Evolutionary conservation across 2,797 vertebrate species (phyloP).

Genomic region (Tiaroga cobitis): DNA sequence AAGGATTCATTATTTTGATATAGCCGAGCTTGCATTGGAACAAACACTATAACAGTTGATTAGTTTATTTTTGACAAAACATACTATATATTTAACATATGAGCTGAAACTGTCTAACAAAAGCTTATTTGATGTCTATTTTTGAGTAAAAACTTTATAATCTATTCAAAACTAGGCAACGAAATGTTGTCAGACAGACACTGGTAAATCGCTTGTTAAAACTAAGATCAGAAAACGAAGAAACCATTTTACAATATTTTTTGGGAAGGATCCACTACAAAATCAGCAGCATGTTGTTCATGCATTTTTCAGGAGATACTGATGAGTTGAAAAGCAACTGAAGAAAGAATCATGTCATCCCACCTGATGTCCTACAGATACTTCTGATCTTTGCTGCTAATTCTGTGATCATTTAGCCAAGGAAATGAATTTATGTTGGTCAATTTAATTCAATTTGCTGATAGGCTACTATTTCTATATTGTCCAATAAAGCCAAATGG

Average conservation of each 20-base stretch:
- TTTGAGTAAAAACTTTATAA: too few species aligned
- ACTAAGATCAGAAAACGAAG: not conserved
- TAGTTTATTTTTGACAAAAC: too few species aligned
- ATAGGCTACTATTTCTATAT: not conserved
- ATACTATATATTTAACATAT: too few species aligned
- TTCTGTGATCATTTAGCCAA: slow-evolving; percentile 7
- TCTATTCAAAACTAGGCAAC: too few species aligned
- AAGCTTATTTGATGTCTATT: too few species aligned
- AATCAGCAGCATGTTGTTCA: not conserved
- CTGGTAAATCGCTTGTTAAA: not conserved
- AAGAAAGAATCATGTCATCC: not conserved
- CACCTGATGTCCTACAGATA: slow-evolving; percentile 5
- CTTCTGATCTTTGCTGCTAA: not conserved
- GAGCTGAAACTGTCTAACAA: too few species aligned
- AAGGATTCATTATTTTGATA: too few species aligned
- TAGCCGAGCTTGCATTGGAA: too few species aligned
- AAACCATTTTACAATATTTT: not conserved
- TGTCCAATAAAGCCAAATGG: not conserved
- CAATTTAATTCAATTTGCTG: not conserved
- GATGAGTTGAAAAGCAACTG: not conserved
- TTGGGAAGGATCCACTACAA: not conserved
- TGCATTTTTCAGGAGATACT: not conserved
- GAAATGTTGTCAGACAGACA: not conserved
- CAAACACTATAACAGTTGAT: too few species aligned
- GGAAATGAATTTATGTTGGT: not conserved